Evolutionary conservation across 2,888 invertebrate species (phyloP), one percentile per base, ranked within the genome.

Genomic region (Exocentrus adspersus): DNA sequence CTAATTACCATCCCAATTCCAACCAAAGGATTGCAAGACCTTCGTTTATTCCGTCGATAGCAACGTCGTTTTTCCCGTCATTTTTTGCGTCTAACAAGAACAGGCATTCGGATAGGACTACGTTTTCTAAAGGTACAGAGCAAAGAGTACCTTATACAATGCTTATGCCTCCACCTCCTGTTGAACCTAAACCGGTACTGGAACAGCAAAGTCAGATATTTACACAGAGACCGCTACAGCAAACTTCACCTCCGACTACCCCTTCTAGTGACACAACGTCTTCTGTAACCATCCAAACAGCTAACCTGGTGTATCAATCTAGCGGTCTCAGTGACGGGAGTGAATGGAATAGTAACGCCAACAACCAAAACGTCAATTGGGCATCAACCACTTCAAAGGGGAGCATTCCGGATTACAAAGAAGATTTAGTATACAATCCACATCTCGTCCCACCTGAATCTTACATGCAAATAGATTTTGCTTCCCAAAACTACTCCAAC

Each of bases 91-190:
- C 71, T 69, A 64, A 72, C 53, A 83, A 86, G 41, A 75, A 72
- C 37, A 73, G 73, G 37, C 72, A 72, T 19, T 62, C 74, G 19
- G 72, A 77, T 21, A 72, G 70, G 46, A 66, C 64, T 14, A 21
- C 64, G 5, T 72, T 70, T 42, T 69, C 72, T 65, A 87, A 87
- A 78, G 82, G 83, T 14, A 66, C 48, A 50, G 85, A 89, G 12
- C 83, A 84, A 50, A 75, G 81, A 14, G 80, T 85, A 56, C 90
- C 89, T 0, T 87, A 89, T 81, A 90, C 90, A 0, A 87, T 90
- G 77, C 84, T 91, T 60, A 87, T 91, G 64, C 91, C 91, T 10
- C 90, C 91, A 7, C 90, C 91, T 9, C 90, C 91, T 1, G 84
- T 86, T 28, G 86, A 87, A 16, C 84, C 85, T 16, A 19, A 14